Base-by-base conservation (phyloP, 2,797 vertebrate species). In the Sternarchorhynchus goeldii region DNA sequence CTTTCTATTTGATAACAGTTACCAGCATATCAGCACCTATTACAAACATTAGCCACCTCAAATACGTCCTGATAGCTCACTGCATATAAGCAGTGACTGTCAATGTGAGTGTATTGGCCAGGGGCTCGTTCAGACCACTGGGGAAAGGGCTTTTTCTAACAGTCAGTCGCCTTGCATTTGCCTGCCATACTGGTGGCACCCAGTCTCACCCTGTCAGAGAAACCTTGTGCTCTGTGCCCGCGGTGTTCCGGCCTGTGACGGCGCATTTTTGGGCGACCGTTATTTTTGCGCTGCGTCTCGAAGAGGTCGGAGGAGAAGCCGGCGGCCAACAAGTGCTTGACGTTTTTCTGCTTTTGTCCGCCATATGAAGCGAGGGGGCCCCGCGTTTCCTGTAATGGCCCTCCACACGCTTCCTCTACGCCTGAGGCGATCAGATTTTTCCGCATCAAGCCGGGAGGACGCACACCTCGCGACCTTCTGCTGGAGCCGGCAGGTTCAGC, bases 261-360 rank as follows among this genome's bases (percentile, higher is more conserved):
- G 41, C 21, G 10, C 41, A 39, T 20, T 50, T 12, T 50, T 10
- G 14, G 45, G 8, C 45, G 10, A 10, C 45, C 8, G 45, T 50
- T 50, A 50, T 50, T 14, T 25, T 50, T 50, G 8, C 8, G 10
- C 14, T 41, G 39, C 39, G 6, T 6, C 39, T 10, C 25, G 25
- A 25, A 59, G 65, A 74, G 60, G 81, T 76, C 55, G 50, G 65
- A 50, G 72, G 39, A 65, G 80, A 67, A n/a, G n/a, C 56, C 59
- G 70, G 81, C 31, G 82, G 20, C 65, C 76, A 76, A 56, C 77
- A 56, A 70, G 79, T 75, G 67, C 76, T 80, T 81, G 60, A 84
- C 39, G 34, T n/a, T 66, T 75, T 76, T 81, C 81, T 79, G 72
- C 67, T 41, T 79, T 74, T 72, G 76, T 32, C 64, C 75, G 66